These are phyloP conservation scores for Falco rusticolus DNA, from an alignment of 2,797 vertebrate species.

Conservation along the genomic window DNA sequence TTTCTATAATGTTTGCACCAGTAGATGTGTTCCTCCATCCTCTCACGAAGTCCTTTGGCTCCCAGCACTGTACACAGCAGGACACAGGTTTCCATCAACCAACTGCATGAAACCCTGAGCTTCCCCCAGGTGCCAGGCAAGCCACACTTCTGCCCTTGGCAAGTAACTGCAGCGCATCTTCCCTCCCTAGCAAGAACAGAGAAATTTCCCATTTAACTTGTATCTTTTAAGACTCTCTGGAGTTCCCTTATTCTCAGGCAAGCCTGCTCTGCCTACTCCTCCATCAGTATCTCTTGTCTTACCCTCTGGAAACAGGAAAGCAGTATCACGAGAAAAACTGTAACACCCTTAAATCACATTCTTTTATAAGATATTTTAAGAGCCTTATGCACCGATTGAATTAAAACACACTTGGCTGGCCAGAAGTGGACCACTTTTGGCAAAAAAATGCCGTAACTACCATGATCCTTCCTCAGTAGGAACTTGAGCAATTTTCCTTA, in stretches of 20 bases:
- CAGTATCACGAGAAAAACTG: not conserved
- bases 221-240: not conserved
- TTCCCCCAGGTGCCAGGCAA: not conserved
- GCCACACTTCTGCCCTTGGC: not conserved
- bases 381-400: slow-evolving; percentile 3
- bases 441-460: not conserved
- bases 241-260: not conserved
- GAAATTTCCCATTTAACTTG: not conserved
- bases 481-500: not conserved
- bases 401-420: not conserved
- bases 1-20: not conserved
- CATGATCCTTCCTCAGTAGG: not conserved
- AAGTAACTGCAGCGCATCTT: not conserved
- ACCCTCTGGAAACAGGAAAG: not conserved
- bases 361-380: not conserved
- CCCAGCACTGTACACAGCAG: not conserved
- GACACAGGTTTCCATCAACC: not conserved
- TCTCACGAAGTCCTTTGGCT: not conserved
- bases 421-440: not conserved
- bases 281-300: not conserved
- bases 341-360: not conserved
- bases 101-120: not conserved
- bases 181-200: not conserved
- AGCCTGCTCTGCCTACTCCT: not conserved
- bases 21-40: not conserved